Evolutionary conservation across 1,140 invertebrate genomes (phyloP), one percentile per base, ranked within the genome.

Genomic region (Elysia chlorotica): DNA sequence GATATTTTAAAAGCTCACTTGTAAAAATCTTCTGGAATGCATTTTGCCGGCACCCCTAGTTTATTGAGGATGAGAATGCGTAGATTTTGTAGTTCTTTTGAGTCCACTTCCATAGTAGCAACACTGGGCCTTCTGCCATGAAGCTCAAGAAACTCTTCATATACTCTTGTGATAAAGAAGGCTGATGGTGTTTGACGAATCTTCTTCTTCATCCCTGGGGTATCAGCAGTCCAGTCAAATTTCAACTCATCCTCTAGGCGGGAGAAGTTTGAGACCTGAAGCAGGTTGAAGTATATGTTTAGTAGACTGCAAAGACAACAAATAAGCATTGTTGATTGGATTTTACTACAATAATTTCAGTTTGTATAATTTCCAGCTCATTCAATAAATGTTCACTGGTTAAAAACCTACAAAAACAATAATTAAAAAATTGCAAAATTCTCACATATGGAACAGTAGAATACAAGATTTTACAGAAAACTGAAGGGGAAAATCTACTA

Each of bases 91-190:
- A 95, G 83, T 71, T 90, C 79, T 74, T 88, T 85, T 33, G 91
- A 88, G 80, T 95, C 93, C 35, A 89, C 86, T 71, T 90, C 89
- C 68, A 92, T 88, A 59, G 89, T 89, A 48, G 88, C 88, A 21
- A 91, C 89, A 57, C 89, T 87, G 35, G 94, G 94, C 86, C 93
- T 79, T 31, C 92, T 89, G 2, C 90, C 89, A 76, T 92, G 87
- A 61, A 92, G 89, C 79, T 92, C 91, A 71, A 92, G 89, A 83
- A 96, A 96, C 77, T 92, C 90, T 61, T 94, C 86, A 33, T 96
- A 85, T 76, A 93, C 91, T 84, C 84, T 80, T 57, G 81, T 82
- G 67, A 86, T 86, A 73, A 90, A 86, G 81, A 88, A 87, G 53
- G 87, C 85, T 35, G 78, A 76, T 36, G 89, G 86, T 17, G 84